phyloP scores from a whole-genome alignment of 2,797 vertebrate genomes.

The Rhabdomys pumilio region DNA sequence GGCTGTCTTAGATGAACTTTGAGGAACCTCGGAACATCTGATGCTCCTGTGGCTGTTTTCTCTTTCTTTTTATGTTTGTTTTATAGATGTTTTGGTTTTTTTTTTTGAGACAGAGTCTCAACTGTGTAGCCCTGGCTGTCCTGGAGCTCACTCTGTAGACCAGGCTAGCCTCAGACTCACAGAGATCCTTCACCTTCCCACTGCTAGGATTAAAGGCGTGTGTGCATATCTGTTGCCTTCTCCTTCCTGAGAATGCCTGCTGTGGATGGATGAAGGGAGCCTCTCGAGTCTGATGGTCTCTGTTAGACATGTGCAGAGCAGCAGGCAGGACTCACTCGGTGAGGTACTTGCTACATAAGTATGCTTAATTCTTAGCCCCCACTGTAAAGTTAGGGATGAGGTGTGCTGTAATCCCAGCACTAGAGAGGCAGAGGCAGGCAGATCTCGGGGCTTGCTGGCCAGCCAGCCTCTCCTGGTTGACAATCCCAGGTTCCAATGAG shows the following conservation, averaged over 20 bases:
- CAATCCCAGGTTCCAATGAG: neutral
- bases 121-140: neutral
- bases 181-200: neutral
- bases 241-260: neutral
- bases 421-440: neutral
- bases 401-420: neutral
- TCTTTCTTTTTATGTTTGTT: neutral
- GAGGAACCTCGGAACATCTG: neutral
- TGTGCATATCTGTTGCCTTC: neutral
- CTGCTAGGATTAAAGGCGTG: neutral
- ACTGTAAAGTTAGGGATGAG: neutral
- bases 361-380: neutral
- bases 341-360: neutral
- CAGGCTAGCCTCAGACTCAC: neutral
- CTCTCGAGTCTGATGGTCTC: neutral
- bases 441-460: neutral
- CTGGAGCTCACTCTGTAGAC: neutral
- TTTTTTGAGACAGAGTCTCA: neutral
- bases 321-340: neutral
- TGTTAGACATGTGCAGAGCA: neutral
- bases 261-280: neutral
- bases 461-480: neutral
- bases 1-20: neutral
- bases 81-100: neutral
- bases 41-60: neutral